phyloP scores from a whole-genome alignment of 2,888 invertebrate species.

The Zaprionus lineosus region DNA sequence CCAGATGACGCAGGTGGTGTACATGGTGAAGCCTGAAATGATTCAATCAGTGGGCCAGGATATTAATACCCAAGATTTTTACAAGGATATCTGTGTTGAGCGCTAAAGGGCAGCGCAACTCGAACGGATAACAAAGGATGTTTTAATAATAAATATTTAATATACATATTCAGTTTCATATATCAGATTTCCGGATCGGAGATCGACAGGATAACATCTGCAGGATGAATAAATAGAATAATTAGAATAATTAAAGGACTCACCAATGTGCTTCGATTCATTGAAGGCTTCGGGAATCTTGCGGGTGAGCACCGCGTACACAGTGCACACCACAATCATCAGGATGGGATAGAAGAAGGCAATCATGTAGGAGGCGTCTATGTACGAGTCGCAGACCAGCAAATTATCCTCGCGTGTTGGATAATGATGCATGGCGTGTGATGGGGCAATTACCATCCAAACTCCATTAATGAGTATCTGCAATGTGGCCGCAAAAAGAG shows the following conservation, averaged over 20 bases:
- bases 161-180: neutral
- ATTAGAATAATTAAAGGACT: slow-evolving; percentile 73
- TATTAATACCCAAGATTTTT: slow-evolving; percentile 8
- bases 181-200: too few species aligned
- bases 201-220: too few species aligned
- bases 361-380: slow-evolving; percentile 96
- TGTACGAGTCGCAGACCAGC: slow-evolving; percentile 95
- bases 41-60: neutral
- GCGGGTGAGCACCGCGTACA: slow-evolving; percentile 96
- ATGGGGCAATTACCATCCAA: slow-evolving; percentile 96
- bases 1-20: slow-evolving; percentile 99
- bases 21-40: slow-evolving; percentile 96
- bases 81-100: too few species aligned
- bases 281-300: slow-evolving; percentile 99
- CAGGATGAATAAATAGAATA: too few species aligned
- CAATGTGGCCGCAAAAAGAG: slow-evolving; percentile 3
- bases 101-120: too few species aligned
- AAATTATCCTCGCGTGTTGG: slow-evolving; percentile 96
- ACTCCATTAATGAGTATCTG: slow-evolving; percentile 94
- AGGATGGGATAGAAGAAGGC: slow-evolving; percentile 97
- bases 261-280: slow-evolving; percentile 98
- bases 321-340: slow-evolving; percentile 94
- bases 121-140: too few species aligned
- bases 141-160: too few species aligned
- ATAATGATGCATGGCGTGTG: slow-evolving; percentile 94